Base-by-base conservation (phyloP, 2,888 invertebrate genomes). In the Syritta pipiens region DNA sequence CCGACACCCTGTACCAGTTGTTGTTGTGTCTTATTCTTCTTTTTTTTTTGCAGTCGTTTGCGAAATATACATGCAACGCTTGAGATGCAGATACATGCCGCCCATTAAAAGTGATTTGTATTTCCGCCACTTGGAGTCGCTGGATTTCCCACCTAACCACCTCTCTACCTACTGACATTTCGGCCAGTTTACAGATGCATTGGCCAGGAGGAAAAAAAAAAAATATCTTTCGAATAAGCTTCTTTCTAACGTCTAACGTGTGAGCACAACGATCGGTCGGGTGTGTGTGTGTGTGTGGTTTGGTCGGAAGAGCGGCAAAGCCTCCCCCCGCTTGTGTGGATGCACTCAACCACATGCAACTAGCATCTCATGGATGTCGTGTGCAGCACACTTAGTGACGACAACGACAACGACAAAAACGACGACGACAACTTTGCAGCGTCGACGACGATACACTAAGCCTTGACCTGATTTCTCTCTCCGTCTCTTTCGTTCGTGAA, bases 401-500 rank as follows among this genome's bases (percentile, higher is more conserved):
- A 79, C 79, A 67, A 67, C 37, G 19, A 49, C 63, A 35, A 42
- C 60, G 35, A 40, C 26, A 14, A 40, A 55, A 10, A 51, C 62
- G 28, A 57, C 65, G 42, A 59, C 74, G 46, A 74, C 75, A 17
- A 44, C 71, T 51, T 35, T 32, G 42, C 68, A 14, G 46, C 63
- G 46, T 59, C 69, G 22, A 62, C 63, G 40, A 72, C 72, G 74
- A 72, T 60, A 67, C 72, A 86, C 85, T 86, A 83, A 87, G 88
- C 88, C 88, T 88, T 88, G 88, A 88, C 88, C 88, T 88, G 88
- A 88, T 88, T 88, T 88, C 88, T 88, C 88, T 88, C 86, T 88
- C 82, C 69, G 72, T 82, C 88, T 88, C 88, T 88, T 88, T 88
- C 86, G 85, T 79, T 79, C 74, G 67, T 68, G 79, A 79, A 79